These are phyloP conservation scores for Charaxes varanes DNA, from an alignment of 1,140 invertebrate species.

Conservation along the genomic window DNA sequence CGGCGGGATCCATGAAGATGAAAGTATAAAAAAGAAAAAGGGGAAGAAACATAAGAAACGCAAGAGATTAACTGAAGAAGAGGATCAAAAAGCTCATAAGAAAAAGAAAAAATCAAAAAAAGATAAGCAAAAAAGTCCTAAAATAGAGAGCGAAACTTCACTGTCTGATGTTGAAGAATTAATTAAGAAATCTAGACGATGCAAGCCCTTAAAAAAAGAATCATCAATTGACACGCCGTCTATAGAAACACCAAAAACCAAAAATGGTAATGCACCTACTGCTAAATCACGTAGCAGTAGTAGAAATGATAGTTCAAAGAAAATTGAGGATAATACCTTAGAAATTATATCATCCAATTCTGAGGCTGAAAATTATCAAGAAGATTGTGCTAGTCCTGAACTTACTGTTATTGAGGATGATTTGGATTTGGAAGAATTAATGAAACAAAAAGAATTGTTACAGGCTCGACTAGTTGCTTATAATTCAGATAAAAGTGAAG, in stretches of 20 bases:
- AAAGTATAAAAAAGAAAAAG: conserved; percentile 66
- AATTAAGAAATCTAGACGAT: conserved; percentile 41
- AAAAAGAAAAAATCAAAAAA: conserved; percentile 54
- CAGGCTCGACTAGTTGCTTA: conserved; percentile 78
- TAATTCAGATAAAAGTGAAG: conserved; percentile 67
- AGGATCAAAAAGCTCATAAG: conserved; percentile 37
- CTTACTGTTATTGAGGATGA: conserved; percentile 88
- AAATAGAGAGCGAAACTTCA: conserved; percentile 57
- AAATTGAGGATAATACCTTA: conserved; percentile 49
- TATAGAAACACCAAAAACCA: conserved; percentile 35
- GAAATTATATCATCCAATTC: conserved; percentile 82
- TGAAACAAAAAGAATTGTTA: conserved; percentile 88
- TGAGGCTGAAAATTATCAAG: conserved; percentile 79
- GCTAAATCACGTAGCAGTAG: conserved; percentile 49
- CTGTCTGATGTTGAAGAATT: conserved; percentile 58
- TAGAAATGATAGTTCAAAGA: conserved; percentile 30
- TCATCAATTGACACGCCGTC: conserved; percentile 25
- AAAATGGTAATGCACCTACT: conserved; percentile 38
- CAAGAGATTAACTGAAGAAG: conserved; percentile 41
- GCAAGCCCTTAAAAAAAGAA: conserved; percentile 22
- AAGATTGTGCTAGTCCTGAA: conserved; percentile 85
- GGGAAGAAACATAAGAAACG: conserved; percentile 74
- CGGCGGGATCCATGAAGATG: conserved; percentile 31
- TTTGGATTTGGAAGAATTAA: conserved; percentile 89
- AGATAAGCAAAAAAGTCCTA: conserved; percentile 39